phyloP scores from a whole-genome alignment of 2,797 vertebrate species.

The Dendrocincla fuliginosa region DNA sequence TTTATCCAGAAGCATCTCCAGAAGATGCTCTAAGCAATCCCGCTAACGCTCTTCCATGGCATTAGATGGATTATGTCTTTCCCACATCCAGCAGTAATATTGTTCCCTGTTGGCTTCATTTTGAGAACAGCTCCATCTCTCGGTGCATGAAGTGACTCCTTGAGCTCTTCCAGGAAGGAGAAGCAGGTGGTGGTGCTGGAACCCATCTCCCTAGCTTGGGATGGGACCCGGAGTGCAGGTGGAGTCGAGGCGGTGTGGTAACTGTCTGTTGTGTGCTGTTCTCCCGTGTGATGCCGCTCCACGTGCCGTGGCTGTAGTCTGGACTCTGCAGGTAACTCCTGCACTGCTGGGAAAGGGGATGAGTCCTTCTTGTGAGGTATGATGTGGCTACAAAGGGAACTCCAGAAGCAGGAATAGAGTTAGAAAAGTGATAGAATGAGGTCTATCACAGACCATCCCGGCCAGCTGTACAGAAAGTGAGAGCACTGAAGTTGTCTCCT shows the following conservation, averaged over 20 bases:
- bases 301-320: neutral
- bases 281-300: neutral
- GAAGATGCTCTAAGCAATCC: neutral
- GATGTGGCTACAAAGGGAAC: neutral
- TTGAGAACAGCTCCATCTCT: neutral
- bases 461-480: neutral
- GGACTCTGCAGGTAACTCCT: neutral
- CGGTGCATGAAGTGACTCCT: neutral
- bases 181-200: neutral
- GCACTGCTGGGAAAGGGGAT: accelerated
- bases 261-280: neutral
- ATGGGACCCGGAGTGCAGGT: neutral
- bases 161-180: neutral
- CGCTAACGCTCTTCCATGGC: neutral
- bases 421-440: neutral
- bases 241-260: accelerated
- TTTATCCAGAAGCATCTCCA: neutral
- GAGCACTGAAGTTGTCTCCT: neutral
- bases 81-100: neutral
- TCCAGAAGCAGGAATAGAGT: neutral
- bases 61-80: neutral
- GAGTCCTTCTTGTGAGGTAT: neutral
- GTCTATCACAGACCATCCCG: neutral
- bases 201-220: neutral
- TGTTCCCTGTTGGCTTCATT: neutral